phyloP scores from a whole-genome alignment of 2,888 invertebrate species.

The Argyresthia goedartella region DNA sequence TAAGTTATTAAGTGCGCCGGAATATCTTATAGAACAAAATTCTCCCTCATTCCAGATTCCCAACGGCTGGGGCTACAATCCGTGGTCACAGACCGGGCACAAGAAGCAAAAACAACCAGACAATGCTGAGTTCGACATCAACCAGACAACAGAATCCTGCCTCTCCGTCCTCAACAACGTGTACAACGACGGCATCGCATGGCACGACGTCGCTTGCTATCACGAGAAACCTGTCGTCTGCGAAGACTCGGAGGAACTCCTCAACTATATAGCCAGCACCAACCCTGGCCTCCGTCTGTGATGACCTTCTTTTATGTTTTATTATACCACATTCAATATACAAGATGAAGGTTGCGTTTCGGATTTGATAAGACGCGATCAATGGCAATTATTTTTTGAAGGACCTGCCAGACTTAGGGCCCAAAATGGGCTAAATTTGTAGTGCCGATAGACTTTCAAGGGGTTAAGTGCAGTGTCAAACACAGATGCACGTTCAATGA shows the following conservation, averaged over 20 bases:
- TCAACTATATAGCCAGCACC: conserved; percentile 86
- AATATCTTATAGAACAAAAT: not conserved
- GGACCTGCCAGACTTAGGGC: not conserved
- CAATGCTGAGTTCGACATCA: conserved; percentile 92
- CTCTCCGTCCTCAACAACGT: conserved; percentile 91
- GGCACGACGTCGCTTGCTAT: conserved; percentile 95
- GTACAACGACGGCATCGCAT: conserved; percentile 93
- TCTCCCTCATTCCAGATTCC: conserved; percentile 50
- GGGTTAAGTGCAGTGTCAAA: not conserved
- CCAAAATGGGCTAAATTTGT: not conserved
- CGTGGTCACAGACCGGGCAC: conserved; percentile 92
- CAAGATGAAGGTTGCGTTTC: not conserved
- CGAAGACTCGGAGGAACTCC: conserved; percentile 90
- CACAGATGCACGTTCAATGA: too few species aligned
- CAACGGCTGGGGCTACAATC: conserved; percentile 84
- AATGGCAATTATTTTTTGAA: not conserved
- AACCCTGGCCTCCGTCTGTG: conserved; percentile 88
- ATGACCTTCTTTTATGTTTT: conserved; percentile 22
- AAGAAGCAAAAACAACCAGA: conserved; percentile 91
- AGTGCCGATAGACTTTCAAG: not conserved
- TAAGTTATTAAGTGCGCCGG: too few species aligned
- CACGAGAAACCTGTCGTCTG: conserved; percentile 94
- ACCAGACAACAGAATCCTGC: conserved; percentile 89
- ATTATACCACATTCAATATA: not conserved
- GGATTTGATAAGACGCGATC: not conserved